Base-by-base conservation (phyloP, 2,113 vertebrate genomes). In the Pogonocichla stellata region DNA sequence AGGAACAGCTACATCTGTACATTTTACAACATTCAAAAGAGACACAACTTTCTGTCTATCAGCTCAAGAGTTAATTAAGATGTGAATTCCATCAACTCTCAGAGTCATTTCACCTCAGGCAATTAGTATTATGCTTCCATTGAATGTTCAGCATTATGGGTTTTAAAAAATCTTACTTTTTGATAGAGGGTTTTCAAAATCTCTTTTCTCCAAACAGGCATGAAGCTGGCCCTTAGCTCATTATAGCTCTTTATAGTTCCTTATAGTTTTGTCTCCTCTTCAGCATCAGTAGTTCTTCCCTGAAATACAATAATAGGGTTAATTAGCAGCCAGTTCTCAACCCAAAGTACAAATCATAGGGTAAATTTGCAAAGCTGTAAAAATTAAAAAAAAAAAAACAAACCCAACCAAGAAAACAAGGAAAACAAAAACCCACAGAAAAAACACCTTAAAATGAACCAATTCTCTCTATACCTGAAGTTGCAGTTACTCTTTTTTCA, bases 91-190 rank as follows among this genome's bases (percentile, higher is more conserved):
- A 2, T 79, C 69, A 86, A 5, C 34, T 86, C 54, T 45, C 42
- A 61, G 42, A 70, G 51, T 54, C 9, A 4, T 29, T 74, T 92
- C 53, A 66, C 64, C 83, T 72, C 86, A 91, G 69, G 20, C 65
- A 80, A 81, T 66, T 48, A 34, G 50, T 67, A 11, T 60, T 33
- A 26, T 3, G 6, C 33, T 73, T 70, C 19, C 38, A 71, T 0
- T 70, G 48, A 71, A 74, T 48, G 33, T 33, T 74, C 40, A 66
- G 33, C n/a, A 83, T 12, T 58, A 73, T 0, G 3, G 51, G 88
- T 58, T 58, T 61, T 64, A 8, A 69, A 87, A 89, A 91, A 57
- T 50, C 65, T 79, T 93, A 93, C 86, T 61, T 95, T 94, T 79
- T 61, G 38, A 42, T 31, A 48, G 25, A 0, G 1, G 11, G 6